These are phyloP conservation scores for Dasypogon diadema DNA, from an alignment of 2,888 invertebrate genomes.

Conservation along the genomic window DNA sequence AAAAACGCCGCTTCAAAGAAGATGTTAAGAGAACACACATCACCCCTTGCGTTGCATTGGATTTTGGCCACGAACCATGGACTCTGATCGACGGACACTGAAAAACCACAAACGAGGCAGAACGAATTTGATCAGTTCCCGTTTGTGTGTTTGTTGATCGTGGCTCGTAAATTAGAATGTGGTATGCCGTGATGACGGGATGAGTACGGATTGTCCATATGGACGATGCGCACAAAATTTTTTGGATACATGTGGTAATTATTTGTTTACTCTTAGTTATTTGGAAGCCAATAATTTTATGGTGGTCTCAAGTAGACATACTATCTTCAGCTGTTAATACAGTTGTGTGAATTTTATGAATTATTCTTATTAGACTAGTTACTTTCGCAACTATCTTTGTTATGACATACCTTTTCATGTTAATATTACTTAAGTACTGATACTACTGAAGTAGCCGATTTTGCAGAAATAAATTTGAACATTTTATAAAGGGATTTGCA, in stretches of 20 bases:
- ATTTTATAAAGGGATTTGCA: no score
- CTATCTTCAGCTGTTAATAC: no score
- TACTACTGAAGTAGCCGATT: no score
- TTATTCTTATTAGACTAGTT: no score
- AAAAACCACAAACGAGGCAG: slow-evolving; percentile 52
- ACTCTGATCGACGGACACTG: slow-evolving; percentile 5
- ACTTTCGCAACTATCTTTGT: no score
- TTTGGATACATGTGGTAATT: slow-evolving; percentile 52
- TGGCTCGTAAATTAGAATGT: slow-evolving; percentile 56
- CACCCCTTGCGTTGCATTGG: slow-evolving; percentile 11
- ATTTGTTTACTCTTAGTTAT: slow-evolving; percentile 52
- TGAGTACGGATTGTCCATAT: slow-evolving; percentile 28
- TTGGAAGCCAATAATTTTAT: slow-evolving; percentile 27
- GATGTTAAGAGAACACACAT: slow-evolving; percentile 43
- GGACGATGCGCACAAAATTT: slow-evolving; percentile 48
- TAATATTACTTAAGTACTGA: no score
- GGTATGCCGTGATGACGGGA: slow-evolving; percentile 26
- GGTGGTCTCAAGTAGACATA: slow-evolving; percentile 45
- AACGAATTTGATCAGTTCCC: slow-evolving; percentile 53
- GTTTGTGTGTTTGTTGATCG: slow-evolving; percentile 55
- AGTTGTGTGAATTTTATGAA: no score
- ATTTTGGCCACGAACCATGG: slow-evolving; percentile 3
- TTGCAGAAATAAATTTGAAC: no score
- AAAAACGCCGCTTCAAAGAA: slow-evolving; percentile 28
- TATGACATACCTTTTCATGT: no score